These are phyloP conservation scores for Polypterus senegalus DNA, from an alignment of 2,113 vertebrate genomes.

Conservation along the genomic window DNA sequence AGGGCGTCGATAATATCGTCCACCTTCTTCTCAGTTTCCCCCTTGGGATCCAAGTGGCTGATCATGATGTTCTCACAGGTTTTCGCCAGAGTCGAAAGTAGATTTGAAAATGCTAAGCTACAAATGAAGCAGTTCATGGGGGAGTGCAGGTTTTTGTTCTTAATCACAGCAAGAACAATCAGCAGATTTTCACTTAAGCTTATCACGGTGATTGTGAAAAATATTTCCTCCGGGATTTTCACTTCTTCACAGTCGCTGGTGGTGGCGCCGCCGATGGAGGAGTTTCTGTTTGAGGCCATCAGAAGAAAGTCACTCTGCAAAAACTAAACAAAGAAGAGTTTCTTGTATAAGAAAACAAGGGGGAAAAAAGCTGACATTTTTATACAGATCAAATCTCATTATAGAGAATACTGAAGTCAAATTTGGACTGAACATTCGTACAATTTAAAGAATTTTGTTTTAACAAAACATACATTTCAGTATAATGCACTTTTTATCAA, in stretches of 20 bases:
- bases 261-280: no score
- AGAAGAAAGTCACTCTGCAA: no score
- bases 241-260: constrained; percentile 62
- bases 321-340: background rate
- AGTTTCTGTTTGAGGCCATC: no score
- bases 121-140: constrained; percentile 95
- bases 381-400: no score
- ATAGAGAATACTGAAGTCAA: no score
- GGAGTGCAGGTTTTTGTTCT: constrained; percentile 77
- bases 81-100: constrained; percentile 74
- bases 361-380: background rate
- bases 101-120: constrained; percentile 84
- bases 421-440: no score
- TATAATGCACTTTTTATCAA: no score
- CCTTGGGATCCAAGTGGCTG: constrained; percentile 55
- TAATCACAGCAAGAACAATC: constrained; percentile 69
- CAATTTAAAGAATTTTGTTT: no score
- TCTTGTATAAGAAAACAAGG: background rate
- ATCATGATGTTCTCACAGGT: constrained; percentile 76
- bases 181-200: constrained; percentile 81
- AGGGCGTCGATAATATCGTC: constrained; percentile 81
- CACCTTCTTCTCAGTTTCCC: constrained; percentile 51
- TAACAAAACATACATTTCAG: no score
- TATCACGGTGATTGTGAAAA: constrained; percentile 62
- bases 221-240: constrained; percentile 64